Base-by-base conservation (phyloP, 92 coral and sea anemone genomes). In the Paramuricea clavata region DNA sequence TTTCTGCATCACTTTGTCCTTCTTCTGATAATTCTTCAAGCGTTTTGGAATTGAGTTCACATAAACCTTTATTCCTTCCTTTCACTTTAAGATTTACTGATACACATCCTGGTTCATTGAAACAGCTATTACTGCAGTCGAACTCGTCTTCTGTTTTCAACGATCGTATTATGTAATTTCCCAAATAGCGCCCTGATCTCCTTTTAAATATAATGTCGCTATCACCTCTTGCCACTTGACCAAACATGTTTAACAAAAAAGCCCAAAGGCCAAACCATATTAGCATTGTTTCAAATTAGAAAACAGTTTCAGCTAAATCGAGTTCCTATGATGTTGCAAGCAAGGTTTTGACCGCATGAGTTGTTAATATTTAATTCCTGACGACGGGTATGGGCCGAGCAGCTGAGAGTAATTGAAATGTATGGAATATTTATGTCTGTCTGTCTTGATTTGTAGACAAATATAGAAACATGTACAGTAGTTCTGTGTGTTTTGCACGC, bases 31-130 rank as follows among this genome's bases (percentile, higher is more conserved):
- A 13, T 41, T 27, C 65, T 49, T 43, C 22, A 2, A 76, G 81
- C 1, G 43, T 49, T 76, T 32, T 21, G 30, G 43, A 12, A 43
- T 74, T 41, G 27, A 74, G 49, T 43, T 74, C 80, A 74, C 59
- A 74, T 43, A 49, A 31, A 26, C 81, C 81, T 76, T 76, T 22
- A 22, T 49, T 41, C 16, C 22, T 27, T 17, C 81, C 65, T 23
- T 22, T 47, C 31, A n/a, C 39, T 49, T 76, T 76, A 43, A 39
- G 49, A 27, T 76, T 47, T 7, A 76, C 62, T 5, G 81, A 76
- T 1, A 49, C 62, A 49, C 81, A 76, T 27, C 17, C 13, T 7
- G 62, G 28, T 9, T 76, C 81, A 27, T 27, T 28, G 9, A 6
- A 28, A 21, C 81, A 76, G 32, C 5, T 7, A 1, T 50, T 12